phyloP scores from a whole-genome alignment of 2,113 vertebrate genomes.

The Megaceryle torquata region DNA sequence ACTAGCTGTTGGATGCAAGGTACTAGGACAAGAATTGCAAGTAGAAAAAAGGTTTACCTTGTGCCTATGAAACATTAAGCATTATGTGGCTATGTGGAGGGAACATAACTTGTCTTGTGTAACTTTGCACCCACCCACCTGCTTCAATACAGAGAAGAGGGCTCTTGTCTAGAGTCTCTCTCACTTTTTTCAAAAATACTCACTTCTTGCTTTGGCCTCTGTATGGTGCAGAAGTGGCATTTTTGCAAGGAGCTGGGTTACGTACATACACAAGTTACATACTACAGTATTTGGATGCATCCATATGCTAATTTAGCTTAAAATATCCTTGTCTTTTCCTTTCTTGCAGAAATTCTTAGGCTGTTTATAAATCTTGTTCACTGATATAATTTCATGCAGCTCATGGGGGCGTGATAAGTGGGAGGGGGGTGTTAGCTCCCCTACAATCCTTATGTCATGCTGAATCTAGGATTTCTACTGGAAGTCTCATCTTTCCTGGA shows the following conservation, averaged over 20 bases:
- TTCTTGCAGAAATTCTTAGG: background rate
- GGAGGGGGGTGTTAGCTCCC: background rate
- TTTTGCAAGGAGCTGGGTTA: background rate
- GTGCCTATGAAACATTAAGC: background rate
- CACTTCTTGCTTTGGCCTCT: background rate
- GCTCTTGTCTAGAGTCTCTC: background rate
- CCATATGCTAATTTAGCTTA: fast-evolving
- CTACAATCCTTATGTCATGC: fast-evolving
- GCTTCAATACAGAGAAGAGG: background rate
- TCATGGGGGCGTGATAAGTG: background rate
- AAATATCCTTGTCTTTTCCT: background rate
- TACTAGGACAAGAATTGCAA: background rate
- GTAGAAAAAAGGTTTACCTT: background rate
- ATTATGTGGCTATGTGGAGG: background rate
- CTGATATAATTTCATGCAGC: background rate
- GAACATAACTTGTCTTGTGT: background rate
- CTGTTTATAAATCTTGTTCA: background rate
- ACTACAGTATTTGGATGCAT: background rate
- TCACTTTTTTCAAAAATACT: background rate
- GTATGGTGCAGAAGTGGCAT: background rate
- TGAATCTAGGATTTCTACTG: background rate
- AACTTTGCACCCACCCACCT: background rate
- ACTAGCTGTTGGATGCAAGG: background rate
- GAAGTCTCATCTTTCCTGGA: background rate
- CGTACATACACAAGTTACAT: background rate